Evolutionary conservation across 1,140 invertebrate species (phyloP).

Genomic region (Drosophila melanogaster): DNA sequence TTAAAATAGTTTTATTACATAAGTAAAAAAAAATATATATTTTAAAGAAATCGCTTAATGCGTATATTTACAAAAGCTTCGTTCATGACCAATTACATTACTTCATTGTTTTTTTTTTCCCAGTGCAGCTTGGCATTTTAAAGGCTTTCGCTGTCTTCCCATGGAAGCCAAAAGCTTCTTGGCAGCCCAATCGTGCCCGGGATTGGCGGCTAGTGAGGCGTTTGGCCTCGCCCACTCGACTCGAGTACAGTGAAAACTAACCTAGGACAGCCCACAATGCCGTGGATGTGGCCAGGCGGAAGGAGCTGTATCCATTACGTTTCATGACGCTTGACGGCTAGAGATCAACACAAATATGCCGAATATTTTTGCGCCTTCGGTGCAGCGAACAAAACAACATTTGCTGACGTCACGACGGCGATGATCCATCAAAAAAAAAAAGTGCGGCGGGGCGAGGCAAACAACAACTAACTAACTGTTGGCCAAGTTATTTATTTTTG

Average conservation of each 20-base stretch:
- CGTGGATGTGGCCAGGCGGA: not conserved
- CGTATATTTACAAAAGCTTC: too few species aligned
- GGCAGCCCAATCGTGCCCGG: too few species aligned
- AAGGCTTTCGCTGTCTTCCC: too few species aligned
- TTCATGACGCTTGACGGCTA: not conserved
- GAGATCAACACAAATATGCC: conserved; percentile 12
- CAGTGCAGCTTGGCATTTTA: too few species aligned
- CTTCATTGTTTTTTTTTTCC: too few species aligned
- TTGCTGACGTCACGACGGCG: conserved; percentile 17
- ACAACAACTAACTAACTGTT: conserved; percentile 11
- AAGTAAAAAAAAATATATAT: too few species aligned
- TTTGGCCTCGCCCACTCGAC: conserved; percentile 5
- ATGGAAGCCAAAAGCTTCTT: too few species aligned
- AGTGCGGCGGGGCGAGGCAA: not conserved
- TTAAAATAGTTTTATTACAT: too few species aligned
- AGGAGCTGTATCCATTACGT: not conserved
- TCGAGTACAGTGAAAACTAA: conserved; percentile 42
- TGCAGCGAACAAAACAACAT: conserved; percentile 17
- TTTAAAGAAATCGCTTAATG: too few species aligned
- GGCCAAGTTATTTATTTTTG: conserved; percentile 20
- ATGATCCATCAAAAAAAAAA: conserved; percentile 20
- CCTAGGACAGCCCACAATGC: conserved; percentile 41
- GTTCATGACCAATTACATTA: too few species aligned
- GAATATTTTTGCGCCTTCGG: conserved; percentile 10
- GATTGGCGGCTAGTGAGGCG: conserved; percentile 10